These are phyloP conservation scores for Chaitophorus viminalis DNA, from an alignment of 2,888 invertebrate species.

Conservation along the genomic window DNA sequence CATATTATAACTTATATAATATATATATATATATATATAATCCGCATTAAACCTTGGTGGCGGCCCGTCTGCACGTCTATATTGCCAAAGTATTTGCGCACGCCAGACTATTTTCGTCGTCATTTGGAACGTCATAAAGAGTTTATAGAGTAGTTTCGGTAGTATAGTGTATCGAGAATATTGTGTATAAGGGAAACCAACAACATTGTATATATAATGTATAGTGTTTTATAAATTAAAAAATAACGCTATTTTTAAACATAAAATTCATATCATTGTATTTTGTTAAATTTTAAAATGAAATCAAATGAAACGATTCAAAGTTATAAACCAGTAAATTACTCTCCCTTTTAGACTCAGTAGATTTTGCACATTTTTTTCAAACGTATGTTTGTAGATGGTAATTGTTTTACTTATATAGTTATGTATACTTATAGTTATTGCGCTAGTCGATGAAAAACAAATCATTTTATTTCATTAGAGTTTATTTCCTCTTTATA, in stretches of 20 bases:
- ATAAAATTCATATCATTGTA: not conserved
- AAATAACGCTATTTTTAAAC: not conserved
- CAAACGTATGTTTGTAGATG: too few species aligned
- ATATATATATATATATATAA: slow-evolving; percentile 33
- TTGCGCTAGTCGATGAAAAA: not conserved
- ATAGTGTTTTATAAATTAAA: not conserved
- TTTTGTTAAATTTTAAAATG: not conserved
- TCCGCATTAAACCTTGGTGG: slow-evolving; percentile 56
- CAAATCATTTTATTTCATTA: not conserved
- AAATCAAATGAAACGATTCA: not conserved
- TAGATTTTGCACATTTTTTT: too few species aligned
- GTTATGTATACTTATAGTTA: too few species aligned
- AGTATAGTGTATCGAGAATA: slow-evolving; percentile 42
- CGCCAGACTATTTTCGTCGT: slow-evolving; percentile 61
- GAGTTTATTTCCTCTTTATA: too few species aligned
- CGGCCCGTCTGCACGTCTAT: slow-evolving; percentile 55
- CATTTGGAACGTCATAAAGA: slow-evolving; percentile 60
- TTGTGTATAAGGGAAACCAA: slow-evolving; percentile 21
- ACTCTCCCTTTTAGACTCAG: not conserved
- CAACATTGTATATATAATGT: slow-evolving; percentile 9
- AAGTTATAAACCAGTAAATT: not conserved
- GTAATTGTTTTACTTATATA: not conserved
- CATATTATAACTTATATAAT: not conserved
- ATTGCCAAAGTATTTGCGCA: slow-evolving; percentile 62
- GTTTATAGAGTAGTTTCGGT: slow-evolving; percentile 43